These are phyloP conservation scores for Hydrolagus colliei DNA, from an alignment of 2,797 vertebrate genomes.

Conservation along the genomic window DNA sequence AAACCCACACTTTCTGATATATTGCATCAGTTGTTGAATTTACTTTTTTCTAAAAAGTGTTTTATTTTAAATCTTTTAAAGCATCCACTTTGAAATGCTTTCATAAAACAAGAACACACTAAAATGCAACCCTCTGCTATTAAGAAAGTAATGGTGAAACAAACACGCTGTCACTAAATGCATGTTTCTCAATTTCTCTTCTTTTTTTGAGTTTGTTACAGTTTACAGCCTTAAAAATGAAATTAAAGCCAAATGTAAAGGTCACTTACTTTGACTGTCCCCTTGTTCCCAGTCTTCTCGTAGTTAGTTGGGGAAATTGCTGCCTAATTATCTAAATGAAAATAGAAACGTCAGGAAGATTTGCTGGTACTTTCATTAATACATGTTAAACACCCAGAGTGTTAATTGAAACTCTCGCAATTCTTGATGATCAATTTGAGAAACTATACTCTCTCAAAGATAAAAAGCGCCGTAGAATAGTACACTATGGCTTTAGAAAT, in stretches of 20 bases:
- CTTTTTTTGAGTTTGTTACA: neutral
- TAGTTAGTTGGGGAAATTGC: conserved; percentile 93
- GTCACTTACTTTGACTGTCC: conserved; percentile 93
- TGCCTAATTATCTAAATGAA: conserved; percentile 90
- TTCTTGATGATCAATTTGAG: neutral
- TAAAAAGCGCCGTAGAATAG: neutral
- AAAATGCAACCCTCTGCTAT: neutral
- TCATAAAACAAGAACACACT: neutral
- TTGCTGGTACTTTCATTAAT: neutral
- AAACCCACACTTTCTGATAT: no score
- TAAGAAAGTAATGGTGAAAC: neutral
- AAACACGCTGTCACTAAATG: neutral
- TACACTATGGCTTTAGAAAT: no score
- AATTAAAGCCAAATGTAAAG: neutral
- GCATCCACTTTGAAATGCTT: neutral
- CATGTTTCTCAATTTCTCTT: no score
- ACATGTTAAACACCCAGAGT: neutral
- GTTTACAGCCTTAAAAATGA: neutral
- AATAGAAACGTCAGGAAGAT: conserved; percentile 37
- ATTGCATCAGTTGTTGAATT: no score
- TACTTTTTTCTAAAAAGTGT: no score
- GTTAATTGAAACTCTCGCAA: neutral
- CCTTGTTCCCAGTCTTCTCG: conserved; percentile 89
- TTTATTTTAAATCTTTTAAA: no score
- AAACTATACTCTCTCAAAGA: neutral